Evolutionary conservation across 1,140 invertebrate genomes (phyloP).

Genomic region (Formica selysi): DNA sequence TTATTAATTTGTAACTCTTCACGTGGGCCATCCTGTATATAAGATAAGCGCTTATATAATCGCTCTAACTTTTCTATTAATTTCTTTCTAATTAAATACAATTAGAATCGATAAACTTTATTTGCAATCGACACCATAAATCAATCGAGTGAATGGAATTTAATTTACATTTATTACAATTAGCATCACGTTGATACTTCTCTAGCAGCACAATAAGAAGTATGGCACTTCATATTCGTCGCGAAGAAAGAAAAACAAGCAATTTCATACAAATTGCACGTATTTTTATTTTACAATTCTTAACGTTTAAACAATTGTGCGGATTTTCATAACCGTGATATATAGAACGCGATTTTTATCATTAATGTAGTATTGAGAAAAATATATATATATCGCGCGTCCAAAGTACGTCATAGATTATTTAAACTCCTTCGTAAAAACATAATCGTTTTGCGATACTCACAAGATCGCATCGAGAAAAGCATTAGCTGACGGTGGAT

Average conservation of each 20-base stretch:
- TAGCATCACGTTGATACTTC: neutral
- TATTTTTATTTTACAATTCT: neutral
- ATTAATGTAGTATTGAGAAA: neutral
- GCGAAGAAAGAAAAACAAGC: slow-evolving; percentile 50
- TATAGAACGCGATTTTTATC: neutral
- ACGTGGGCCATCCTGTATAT: too few relatives aligned
- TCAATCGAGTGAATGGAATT: neutral
- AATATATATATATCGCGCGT: neutral
- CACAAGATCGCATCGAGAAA: neutral
- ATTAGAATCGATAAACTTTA: neutral
- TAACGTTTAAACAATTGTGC: neutral
- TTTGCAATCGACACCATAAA: neutral
- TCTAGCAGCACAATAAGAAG: slow-evolving; percentile 59
- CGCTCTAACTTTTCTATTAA: slow-evolving; percentile 58
- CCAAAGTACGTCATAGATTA: neutral
- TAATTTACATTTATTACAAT: neutral
- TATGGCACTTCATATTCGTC: slow-evolving; percentile 85
- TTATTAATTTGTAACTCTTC: too few relatives aligned
- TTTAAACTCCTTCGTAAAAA: neutral
- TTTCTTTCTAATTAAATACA: slow-evolving; percentile 3
- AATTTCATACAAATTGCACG: neutral
- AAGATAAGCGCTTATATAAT: slow-evolving; percentile 35
- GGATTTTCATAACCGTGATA: neutral
- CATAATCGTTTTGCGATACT: slow-evolving; percentile 31
- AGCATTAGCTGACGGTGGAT: slow-evolving; percentile 10